Percentiles rank a stretch among this genome's conserved stretches.
These are phyloP conservation scores for Thinocorus orbignyianus DNA, from an alignment of 2,113 vertebrate genomes.

Conservation along the genomic window DNA sequence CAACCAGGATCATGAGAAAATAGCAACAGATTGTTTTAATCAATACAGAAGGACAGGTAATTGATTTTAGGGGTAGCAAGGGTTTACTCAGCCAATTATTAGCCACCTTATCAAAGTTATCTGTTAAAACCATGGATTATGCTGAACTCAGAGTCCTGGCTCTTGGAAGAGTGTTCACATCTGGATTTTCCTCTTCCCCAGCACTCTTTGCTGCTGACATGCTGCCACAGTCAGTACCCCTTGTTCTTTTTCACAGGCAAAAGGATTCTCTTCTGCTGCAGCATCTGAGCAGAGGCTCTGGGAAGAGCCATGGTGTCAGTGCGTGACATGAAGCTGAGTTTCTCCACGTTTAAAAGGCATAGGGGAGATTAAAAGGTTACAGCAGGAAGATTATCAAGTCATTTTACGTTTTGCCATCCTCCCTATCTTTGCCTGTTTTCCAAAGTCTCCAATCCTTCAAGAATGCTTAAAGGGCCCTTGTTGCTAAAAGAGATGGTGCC, in stretches of 20 bases:
- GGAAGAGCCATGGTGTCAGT: neutral
- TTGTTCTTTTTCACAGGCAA: neutral
- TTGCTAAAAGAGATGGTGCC: neutral
- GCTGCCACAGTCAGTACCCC: neutral
- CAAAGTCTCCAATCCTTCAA: neutral
- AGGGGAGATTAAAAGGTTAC: neutral
- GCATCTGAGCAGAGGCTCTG: fast-evolving
- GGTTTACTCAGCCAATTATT: conserved; percentile 74
- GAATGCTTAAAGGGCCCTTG: neutral
- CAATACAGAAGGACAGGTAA: conserved; percentile 64
- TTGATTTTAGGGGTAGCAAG: conserved; percentile 78
- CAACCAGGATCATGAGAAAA: conserved; percentile 81
- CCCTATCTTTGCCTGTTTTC: neutral
- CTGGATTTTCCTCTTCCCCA: neutral
- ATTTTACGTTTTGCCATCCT: neutral
- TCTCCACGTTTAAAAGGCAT: neutral
- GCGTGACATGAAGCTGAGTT: neutral
- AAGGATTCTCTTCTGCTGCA: neutral
- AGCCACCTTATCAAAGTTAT: conserved; percentile 73
- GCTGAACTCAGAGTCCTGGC: neutral
- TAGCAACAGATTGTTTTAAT: conserved; percentile 64
- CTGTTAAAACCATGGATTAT: conserved; percentile 60
- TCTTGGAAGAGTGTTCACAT: conserved; percentile 32
- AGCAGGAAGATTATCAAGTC: neutral
- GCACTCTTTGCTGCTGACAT: neutral